Conservation (phyloP, 2,888 invertebrate species). For the Cerceris ruficornis region DNA sequence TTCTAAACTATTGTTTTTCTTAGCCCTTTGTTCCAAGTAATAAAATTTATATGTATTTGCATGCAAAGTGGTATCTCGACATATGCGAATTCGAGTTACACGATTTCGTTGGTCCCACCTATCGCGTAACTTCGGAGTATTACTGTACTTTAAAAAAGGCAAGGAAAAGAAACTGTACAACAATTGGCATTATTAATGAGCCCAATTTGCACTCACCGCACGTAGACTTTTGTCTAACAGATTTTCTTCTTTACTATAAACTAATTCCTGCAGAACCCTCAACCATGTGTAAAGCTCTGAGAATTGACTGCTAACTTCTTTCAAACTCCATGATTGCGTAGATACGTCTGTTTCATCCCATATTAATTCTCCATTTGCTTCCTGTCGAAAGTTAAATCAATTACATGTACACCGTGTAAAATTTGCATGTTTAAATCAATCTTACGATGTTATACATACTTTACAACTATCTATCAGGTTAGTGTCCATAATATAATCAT, state of each 20-base stretch:
- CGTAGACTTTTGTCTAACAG: slow-evolving; percentile 87
- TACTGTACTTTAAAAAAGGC: too few species aligned
- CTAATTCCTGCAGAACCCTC: slow-evolving; percentile 89
- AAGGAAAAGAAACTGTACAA: too few species aligned
- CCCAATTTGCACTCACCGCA: slow-evolving; percentile 84
- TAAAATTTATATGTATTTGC: too few species aligned
- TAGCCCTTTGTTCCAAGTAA: too few species aligned
- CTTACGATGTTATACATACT: slow-evolving; percentile 79
- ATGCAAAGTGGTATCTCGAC: too few species aligned
- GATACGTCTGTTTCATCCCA: slow-evolving; percentile 85
- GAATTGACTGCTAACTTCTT: slow-evolving; percentile 90
- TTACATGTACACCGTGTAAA: neutral
- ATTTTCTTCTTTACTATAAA: slow-evolving; percentile 89
- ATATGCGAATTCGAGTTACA: too few species aligned
- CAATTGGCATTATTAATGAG: slow-evolving; percentile 5
- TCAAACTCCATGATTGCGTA: slow-evolving; percentile 87
- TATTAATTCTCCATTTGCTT: slow-evolving; percentile 89
- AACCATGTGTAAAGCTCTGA: slow-evolving; percentile 92
- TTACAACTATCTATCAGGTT: slow-evolving; percentile 95
- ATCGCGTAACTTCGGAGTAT: too few species aligned
- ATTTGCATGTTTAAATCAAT: neutral
- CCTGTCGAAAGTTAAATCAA: slow-evolving; percentile 82
- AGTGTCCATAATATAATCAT: slow-evolving; percentile 97
- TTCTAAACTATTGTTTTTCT: too few species aligned
- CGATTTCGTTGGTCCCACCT: too few species aligned